Evolutionary conservation across 2,113 vertebrate genomes (phyloP).

Genomic region (Pseudonaja textilis): DNA sequence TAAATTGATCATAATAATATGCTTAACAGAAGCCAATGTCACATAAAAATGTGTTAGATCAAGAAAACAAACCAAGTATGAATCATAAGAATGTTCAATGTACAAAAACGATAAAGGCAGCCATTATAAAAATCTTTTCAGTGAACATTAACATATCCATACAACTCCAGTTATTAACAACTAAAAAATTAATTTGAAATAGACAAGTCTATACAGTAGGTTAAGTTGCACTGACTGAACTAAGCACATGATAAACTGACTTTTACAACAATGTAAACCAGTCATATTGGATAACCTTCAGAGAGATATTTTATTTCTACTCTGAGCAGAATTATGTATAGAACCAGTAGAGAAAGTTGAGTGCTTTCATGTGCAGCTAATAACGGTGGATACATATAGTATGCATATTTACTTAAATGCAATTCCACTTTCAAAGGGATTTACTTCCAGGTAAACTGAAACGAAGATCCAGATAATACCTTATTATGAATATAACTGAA

Average conservation of each 20-base stretch:
- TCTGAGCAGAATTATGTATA: neutral
- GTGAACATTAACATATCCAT: constrained; percentile 64
- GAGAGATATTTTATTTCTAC: constrained; percentile 9
- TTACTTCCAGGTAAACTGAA: neutral
- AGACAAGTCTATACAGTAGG: constrained; percentile 25
- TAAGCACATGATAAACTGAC: constrained; percentile 32
- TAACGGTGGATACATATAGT: neutral
- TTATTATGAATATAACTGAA: neutral
- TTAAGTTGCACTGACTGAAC: constrained; percentile 32
- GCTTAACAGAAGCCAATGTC: neutral
- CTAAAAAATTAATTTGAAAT: constrained; percentile 45
- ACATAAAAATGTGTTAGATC: neutral
- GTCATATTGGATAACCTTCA: constrained; percentile 45
- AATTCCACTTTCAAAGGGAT: neutral
- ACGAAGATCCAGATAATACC: neutral
- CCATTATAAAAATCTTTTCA: constrained; percentile 62
- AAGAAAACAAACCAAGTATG: constrained; percentile 44
- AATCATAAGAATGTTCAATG: constrained; percentile 56
- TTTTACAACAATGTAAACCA: constrained; percentile 45
- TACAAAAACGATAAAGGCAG: constrained; percentile 67
- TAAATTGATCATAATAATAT: neutral
- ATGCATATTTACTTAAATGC: neutral
- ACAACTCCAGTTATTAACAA: constrained; percentile 60
- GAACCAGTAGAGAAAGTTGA: constrained; percentile 23
- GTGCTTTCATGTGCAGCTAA: neutral